phyloP scores from a whole-genome alignment of 1,140 invertebrate species.

The Solen grandis region DNA sequence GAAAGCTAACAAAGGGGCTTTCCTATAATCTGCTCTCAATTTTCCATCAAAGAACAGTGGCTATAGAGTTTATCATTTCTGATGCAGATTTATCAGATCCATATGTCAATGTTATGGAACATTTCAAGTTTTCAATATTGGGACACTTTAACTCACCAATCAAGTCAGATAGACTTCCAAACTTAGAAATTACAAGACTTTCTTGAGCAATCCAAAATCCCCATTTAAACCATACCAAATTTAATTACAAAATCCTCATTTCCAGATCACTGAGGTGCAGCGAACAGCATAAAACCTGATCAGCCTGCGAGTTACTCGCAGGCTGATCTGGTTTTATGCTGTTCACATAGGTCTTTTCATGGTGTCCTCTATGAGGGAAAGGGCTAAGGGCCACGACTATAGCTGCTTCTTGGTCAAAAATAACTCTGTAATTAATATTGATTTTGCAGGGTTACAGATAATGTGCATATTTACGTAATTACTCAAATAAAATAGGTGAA shows the following conservation, averaged over 20 bases:
- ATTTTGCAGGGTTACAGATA: no score
- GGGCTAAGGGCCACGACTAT: neutral
- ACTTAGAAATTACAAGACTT: neutral
- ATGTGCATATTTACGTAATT: no score
- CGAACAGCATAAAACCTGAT: no score
- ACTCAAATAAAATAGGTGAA: no score
- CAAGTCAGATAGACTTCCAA: neutral
- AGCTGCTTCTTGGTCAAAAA: neutral
- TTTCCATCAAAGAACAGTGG: neutral
- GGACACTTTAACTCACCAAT: neutral
- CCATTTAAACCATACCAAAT: no score
- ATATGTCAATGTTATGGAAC: neutral
- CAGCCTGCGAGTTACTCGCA: no score
- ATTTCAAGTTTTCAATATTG: neutral
- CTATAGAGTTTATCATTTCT: neutral
- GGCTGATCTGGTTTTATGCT: no score
- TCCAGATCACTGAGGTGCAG: no score
- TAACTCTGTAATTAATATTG: neutral
- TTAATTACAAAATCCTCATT: no score
- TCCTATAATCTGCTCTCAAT: neutral
- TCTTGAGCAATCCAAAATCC: constrained; percentile 22
- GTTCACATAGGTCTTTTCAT: no score
- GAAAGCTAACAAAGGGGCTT: neutral
- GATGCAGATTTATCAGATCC: neutral
- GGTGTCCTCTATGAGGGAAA: no score